Evolutionary conservation across 2,113 vertebrate species (phyloP), one percentile per base, ranked within the genome.

Genomic region (Pyxicephalus adspersus): DNA sequence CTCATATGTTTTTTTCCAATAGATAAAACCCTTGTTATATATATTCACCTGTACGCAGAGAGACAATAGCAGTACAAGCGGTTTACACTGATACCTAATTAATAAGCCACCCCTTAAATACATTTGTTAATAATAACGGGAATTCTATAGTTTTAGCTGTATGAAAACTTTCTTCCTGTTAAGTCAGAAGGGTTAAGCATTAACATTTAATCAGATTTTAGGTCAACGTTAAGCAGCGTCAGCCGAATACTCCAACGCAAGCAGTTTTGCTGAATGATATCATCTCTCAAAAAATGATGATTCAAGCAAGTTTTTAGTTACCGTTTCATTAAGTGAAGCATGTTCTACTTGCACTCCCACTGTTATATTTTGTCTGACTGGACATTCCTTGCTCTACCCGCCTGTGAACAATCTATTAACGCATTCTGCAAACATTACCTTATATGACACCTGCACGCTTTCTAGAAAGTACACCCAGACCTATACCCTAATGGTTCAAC

Each of bases 141-240:
- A 61, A 61, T 61, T 25, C 23, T 15, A 31, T n/a, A n/a, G 16
- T 58, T 34, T 34, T 15, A 8, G 1, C n/a, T 4, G 52, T 15
- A 8, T 16, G n/a, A 8, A 16, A 22, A 20, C 54, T 11, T 72
- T 72, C 70, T 17, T 72, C 55, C 23, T n/a, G 19, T 26, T 31
- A 31, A 73, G 20, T 3, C 3, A 60, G 4, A 54, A 57, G 54
- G 71, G 71, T 74, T 74, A 64, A 22, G 25, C 45, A 65, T 54
- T 64, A 77, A 65, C 26, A 77, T 77, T 77, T 77, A 64, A 65
- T 64, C 75, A 29, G 16, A 64, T 61, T 80, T 71, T 70, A 29
- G 77, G 77, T 51, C 29, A 50, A 19, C 31, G 65, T 67, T 58
- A 78, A 78, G 60, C 57, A 61, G 58, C 57, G 51, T 80, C 20